Evolutionary conservation across 2,113 vertebrate species (phyloP).

Genomic region (Rhombomys opimus): DNA sequence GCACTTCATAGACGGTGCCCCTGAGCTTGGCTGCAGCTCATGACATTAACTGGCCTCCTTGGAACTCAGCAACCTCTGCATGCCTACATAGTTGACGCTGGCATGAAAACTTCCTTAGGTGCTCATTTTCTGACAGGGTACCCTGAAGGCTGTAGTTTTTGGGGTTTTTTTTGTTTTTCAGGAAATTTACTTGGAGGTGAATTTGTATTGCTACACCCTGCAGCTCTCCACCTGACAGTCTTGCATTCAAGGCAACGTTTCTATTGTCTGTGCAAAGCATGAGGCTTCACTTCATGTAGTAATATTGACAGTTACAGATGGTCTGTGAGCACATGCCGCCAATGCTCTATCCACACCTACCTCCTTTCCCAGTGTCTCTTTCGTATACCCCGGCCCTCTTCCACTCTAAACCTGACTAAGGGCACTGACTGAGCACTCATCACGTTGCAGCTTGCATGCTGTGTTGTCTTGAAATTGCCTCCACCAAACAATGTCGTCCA

Average conservation of each 20-base stretch:
- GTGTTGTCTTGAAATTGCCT: neutral
- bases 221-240: neutral
- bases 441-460: neutral
- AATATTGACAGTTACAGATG: neutral
- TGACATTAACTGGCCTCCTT: neutral
- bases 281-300: too few species aligned
- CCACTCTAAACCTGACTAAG: neutral
- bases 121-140: neutral
- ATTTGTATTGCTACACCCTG: neutral
- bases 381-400: neutral
- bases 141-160: neutral
- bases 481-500: neutral
- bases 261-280: neutral
- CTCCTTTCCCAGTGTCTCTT: neutral
- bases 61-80: neutral
- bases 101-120: neutral
- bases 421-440: neutral
- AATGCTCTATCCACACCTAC: neutral
- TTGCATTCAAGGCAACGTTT: neutral
- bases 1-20: neutral
- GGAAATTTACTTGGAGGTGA: neutral
- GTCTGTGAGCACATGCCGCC: neutral
- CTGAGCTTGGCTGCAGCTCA: neutral
- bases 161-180: neutral
- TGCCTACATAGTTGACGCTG: neutral